Conservation (phyloP, 2,888 invertebrate genomes). For the Scaeva pyrastri region DNA sequence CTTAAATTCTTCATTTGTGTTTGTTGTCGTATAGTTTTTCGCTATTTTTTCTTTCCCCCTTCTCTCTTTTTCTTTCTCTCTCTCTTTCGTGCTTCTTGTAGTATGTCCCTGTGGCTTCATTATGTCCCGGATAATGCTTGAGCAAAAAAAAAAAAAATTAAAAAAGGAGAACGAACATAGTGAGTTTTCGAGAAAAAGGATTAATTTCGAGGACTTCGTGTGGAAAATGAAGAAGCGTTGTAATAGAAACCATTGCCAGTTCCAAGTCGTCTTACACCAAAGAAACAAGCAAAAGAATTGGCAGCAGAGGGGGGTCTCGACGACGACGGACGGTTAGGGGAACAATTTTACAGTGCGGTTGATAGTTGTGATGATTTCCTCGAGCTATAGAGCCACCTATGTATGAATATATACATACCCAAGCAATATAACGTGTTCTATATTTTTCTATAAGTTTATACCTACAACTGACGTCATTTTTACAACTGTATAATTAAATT, state of each 20-base stretch:
- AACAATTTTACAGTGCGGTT: constrained; percentile 31
- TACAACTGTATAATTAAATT: constrained; percentile 71
- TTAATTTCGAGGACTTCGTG: constrained; percentile 72
- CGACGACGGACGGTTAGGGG: background rate
- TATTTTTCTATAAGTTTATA: background rate
- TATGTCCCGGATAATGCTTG: constrained; percentile 42
- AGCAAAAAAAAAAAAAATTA: constrained; percentile 4
- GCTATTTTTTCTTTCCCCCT: background rate
- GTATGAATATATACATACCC: too few species aligned
- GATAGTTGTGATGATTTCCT: constrained; percentile 13
- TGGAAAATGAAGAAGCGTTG: constrained; percentile 65
- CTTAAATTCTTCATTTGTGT: constrained; percentile 62
- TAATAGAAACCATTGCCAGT: constrained; percentile 37
- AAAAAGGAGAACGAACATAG: background rate
- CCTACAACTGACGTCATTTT: constrained; percentile 36
- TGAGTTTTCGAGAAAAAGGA: constrained; percentile 63
- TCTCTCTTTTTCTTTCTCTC: background rate
- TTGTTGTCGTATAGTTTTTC: constrained; percentile 25
- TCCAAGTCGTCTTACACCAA: constrained; percentile 46
- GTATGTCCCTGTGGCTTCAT: constrained; percentile 59
- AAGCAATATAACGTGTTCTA: background rate
- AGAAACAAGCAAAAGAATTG: too few species aligned
- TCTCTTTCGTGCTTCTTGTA: background rate
- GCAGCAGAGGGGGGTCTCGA: background rate
- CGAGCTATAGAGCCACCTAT: background rate